Conservation (phyloP, 2,888 invertebrate genomes). For the Eilema griseolum region DNA sequence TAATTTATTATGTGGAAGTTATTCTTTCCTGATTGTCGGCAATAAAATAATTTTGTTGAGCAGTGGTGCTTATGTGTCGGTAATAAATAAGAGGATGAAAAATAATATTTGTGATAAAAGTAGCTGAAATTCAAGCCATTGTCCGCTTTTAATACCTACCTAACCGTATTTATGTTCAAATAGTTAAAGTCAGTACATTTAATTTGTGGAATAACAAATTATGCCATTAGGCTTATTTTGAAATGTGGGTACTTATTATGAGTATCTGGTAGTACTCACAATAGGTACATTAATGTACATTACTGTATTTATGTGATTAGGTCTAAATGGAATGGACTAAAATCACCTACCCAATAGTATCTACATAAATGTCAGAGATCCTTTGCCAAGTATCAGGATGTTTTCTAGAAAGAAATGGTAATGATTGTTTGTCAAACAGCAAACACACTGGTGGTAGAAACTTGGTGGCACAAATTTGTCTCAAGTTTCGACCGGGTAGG, state of each 20-base stretch:
- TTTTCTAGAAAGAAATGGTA: no score
- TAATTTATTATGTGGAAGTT: constrained; percentile 45
- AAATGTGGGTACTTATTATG: not conserved
- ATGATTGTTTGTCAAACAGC: no score
- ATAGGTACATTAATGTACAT: no score
- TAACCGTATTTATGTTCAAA: not conserved
- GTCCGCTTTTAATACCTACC: not conserved
- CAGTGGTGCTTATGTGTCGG: constrained; percentile 11
- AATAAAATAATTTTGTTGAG: constrained; percentile 28
- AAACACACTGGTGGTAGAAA: no score
- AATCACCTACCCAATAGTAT: no score
- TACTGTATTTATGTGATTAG: not conserved
- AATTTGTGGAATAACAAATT: not conserved
- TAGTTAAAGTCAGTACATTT: not conserved
- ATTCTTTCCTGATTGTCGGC: constrained; percentile 29
- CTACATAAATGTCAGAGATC: no score
- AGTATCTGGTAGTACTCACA: no score
- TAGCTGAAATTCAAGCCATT: not conserved
- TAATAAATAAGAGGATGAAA: constrained; percentile 3
- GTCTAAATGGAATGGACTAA: not conserved
- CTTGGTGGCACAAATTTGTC: no score
- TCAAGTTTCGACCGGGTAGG: no score
- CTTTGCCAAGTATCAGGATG: no score
- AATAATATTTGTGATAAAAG: not conserved
- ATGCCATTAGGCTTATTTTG: not conserved